A percentile compares a stretch with the other conserved stretches of the same genome.
These are phyloP conservation scores for Nemapogon koenigi DNA, from an alignment of 2,888 invertebrate genomes.

Conservation along the genomic window DNA sequence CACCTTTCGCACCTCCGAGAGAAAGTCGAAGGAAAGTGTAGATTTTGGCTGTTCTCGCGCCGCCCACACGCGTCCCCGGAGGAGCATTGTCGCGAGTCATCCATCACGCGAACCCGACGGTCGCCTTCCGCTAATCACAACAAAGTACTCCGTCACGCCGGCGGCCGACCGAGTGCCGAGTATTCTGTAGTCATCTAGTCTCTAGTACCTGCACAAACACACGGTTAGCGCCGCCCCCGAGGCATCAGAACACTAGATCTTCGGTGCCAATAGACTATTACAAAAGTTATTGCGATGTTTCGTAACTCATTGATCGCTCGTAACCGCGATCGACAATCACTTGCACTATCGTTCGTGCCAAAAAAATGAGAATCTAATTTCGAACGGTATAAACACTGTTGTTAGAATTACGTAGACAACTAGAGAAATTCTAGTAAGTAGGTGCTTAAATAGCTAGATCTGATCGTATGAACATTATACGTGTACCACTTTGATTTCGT, in stretches of 20 bases:
- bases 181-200: neutral
- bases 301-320: no score
- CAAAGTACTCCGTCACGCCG: slow-evolving; percentile 29
- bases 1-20: slow-evolving; percentile 63
- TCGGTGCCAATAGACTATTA: slow-evolving; percentile 1
- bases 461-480: no score
- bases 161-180: slow-evolving; percentile 4
- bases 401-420: no score
- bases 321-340: no score
- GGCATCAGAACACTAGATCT: no score
- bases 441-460: no score
- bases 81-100: slow-evolving; percentile 55
- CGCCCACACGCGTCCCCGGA: slow-evolving; percentile 57
- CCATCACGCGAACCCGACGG: slow-evolving; percentile 39
- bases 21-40: slow-evolving; percentile 64
- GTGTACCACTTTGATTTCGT: no score
- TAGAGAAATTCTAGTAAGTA: no score
- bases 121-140: slow-evolving; percentile 35
- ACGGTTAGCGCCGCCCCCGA: slow-evolving; percentile 5
- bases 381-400: no score
- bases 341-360: no score
- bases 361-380: no score
- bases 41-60: slow-evolving; percentile 56
- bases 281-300: no score
- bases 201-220: slow-evolving; percentile 1